phyloP scores from a whole-genome alignment of 1,140 invertebrate genomes.

The Drosophila funebris region DNA sequence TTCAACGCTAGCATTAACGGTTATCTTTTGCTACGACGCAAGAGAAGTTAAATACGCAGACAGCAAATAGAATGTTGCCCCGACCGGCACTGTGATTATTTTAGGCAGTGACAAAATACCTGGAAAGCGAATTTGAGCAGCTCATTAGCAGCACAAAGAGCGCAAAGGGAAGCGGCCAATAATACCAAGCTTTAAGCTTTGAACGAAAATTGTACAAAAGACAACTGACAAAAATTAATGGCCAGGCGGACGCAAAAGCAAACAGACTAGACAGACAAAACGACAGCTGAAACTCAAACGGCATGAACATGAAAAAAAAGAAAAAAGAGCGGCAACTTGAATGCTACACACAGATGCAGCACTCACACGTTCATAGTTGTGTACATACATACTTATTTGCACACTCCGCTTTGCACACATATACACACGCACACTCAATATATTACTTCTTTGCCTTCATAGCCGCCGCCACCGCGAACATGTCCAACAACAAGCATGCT shows the following conservation, averaged over 20 bases:
- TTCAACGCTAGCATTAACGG: conserved; percentile 37
- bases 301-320: conserved; percentile 39
- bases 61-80: neutral
- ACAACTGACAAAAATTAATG: conserved; percentile 51
- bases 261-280: conserved; percentile 49
- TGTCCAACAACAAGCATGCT: conserved; percentile 48
- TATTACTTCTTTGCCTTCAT: conserved; percentile 52
- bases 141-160: conserved; percentile 52
- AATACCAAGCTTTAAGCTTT: conserved; percentile 65
- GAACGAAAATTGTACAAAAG: conserved; percentile 48
- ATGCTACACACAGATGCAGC: conserved; percentile 50
- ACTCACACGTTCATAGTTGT: conserved; percentile 10
- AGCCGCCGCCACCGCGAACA: conserved; percentile 18
- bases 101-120: conserved; percentile 66
- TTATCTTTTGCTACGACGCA: conserved; percentile 29
- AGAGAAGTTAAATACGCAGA: conserved; percentile 29
- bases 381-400: conserved; percentile 61
- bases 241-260: conserved; percentile 41
- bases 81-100: conserved; percentile 49
- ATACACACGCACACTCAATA: conserved; percentile 44
- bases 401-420: conserved; percentile 63
- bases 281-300: conserved; percentile 59
- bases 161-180: conserved; percentile 14
- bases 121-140: conserved; percentile 53
- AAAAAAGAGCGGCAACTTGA: conserved; percentile 76